Percentiles rank a stretch among this genome's conserved stretches.
phyloP scores from a whole-genome alignment of 2,888 invertebrate genomes.

The Lissocephala sabroskyi region DNA sequence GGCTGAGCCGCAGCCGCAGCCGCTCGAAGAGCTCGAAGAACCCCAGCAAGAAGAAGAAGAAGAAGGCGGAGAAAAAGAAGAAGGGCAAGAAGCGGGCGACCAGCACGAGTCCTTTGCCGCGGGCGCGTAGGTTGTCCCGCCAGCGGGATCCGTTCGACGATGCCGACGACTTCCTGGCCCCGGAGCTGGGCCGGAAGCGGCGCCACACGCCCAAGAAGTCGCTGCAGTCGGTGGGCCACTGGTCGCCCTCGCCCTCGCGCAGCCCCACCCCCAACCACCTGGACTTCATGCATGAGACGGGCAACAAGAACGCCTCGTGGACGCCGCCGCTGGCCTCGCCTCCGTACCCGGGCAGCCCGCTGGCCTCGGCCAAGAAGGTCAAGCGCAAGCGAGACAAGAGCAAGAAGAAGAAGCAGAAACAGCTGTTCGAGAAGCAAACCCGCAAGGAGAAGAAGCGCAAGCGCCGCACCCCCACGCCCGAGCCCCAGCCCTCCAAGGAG shows the following conservation, averaged over 20 bases:
- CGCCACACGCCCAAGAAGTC: slow-evolving; percentile 39
- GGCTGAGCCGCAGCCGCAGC: slow-evolving; percentile 62
- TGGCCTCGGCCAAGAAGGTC: slow-evolving; percentile 66
- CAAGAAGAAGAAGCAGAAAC: slow-evolving; percentile 74
- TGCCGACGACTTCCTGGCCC: slow-evolving; percentile 46
- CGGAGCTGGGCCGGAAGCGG: slow-evolving; percentile 58
- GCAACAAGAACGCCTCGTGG: slow-evolving; percentile 74
- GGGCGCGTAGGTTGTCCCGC: slow-evolving; percentile 55
- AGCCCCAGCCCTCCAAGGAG: slow-evolving; percentile 83
- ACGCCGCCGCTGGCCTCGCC: slow-evolving; percentile 76
- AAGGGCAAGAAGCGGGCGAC: slow-evolving; percentile 49
- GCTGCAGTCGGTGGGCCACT: slow-evolving; percentile 19
- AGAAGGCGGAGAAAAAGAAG: slow-evolving; percentile 61
- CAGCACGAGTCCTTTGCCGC: slow-evolving; percentile 49
- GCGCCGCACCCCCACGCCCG: slow-evolving; percentile 70
- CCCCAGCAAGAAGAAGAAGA: slow-evolving; percentile 59
- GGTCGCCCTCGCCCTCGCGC: slow-evolving; percentile 74
- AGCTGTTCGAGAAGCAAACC: slow-evolving; percentile 37
- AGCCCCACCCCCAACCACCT: slow-evolving; percentile 72
- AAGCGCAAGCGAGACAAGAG: slow-evolving; percentile 67
- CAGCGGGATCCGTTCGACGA: slow-evolving; percentile 60
- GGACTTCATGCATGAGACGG: slow-evolving; percentile 37
- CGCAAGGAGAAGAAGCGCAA: slow-evolving; percentile 68
- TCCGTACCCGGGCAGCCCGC: slow-evolving; percentile 34
- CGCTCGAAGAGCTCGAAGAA: slow-evolving; percentile 61